Conservation (phyloP, 1,140 invertebrate genomes). For the Coboldia fuscipes region DNA sequence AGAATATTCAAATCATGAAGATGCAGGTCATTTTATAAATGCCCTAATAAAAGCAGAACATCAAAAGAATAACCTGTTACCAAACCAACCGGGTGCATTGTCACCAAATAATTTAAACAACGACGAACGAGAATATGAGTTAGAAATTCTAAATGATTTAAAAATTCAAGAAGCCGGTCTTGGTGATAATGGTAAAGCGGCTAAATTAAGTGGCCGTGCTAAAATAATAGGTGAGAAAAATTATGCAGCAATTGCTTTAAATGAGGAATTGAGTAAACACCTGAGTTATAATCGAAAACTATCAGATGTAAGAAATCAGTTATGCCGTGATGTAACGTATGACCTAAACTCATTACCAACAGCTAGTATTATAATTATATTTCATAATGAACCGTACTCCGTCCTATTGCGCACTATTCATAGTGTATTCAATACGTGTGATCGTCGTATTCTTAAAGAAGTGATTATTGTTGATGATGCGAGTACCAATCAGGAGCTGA, state of each 20-base stretch:
- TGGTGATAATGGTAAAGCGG: constrained; percentile 39
- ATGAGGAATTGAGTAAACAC: constrained; percentile 60
- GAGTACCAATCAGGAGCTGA: constrained; percentile 54
- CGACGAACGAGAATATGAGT: constrained; percentile 15
- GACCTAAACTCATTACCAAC: constrained; percentile 26
- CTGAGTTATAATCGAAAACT: constrained; percentile 52
- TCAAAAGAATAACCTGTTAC: too few relatives aligned
- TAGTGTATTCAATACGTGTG: constrained; percentile 65
- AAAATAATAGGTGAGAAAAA: constrained; percentile 33
- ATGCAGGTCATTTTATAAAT: too few relatives aligned
- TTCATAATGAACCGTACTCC: constrained; percentile 76
- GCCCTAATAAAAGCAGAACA: too few relatives aligned
- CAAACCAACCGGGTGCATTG: too few relatives aligned
- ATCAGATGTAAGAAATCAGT: constrained; percentile 30
- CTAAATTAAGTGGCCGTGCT: constrained; percentile 30
- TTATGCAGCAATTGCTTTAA: constrained; percentile 59
- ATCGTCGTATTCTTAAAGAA: constrained; percentile 45
- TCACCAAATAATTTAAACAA: too few relatives aligned
- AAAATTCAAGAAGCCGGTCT: constrained; percentile 23
- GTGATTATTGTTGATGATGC: constrained; percentile 79
- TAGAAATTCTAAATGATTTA: constrained; percentile 17
- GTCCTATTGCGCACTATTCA: constrained; percentile 66
- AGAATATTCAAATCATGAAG: too few relatives aligned
- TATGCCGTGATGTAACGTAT: constrained; percentile 23
- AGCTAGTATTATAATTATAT: constrained; percentile 57